Conservation (phyloP, 1,140 invertebrate species). For the Eufriesea mexicana region DNA sequence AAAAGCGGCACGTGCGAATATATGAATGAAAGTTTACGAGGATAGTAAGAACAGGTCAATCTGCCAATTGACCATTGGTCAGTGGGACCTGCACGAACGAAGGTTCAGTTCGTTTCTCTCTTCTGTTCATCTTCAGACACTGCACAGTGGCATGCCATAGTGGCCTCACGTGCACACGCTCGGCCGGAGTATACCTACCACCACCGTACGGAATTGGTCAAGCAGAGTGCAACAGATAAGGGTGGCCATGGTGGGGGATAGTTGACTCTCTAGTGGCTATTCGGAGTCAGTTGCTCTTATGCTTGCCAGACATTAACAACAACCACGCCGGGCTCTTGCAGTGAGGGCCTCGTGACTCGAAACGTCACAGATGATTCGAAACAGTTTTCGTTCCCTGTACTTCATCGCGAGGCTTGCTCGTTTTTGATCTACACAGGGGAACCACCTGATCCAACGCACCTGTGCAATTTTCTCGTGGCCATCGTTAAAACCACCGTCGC, state of each 20-base stretch:
- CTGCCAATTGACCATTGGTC: constrained; percentile 76
- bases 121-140: constrained; percentile 37
- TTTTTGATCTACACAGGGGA: background rate
- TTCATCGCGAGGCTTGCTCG: too few species aligned
- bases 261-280: constrained; percentile 74
- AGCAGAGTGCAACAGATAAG: constrained; percentile 77
- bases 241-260: constrained; percentile 76
- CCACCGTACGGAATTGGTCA: constrained; percentile 57
- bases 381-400: background rate
- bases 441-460: too few species aligned
- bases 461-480: background rate
- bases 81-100: constrained; percentile 61
- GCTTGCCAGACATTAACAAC: constrained; percentile 77
- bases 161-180: constrained; percentile 17
- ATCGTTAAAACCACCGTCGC: background rate
- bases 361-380: constrained; percentile 41
- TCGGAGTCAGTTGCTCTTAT: constrained; percentile 81
- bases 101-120: constrained; percentile 67
- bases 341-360: constrained; percentile 52
- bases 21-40: constrained; percentile 79
- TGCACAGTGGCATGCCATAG: background rate
- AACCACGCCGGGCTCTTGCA: constrained; percentile 51
- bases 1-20: constrained; percentile 72
- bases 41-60: constrained; percentile 79
- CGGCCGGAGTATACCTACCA: constrained; percentile 36